Evolutionary conservation across 2,888 invertebrate species (phyloP).

Genomic region (Chesias legatella): DNA sequence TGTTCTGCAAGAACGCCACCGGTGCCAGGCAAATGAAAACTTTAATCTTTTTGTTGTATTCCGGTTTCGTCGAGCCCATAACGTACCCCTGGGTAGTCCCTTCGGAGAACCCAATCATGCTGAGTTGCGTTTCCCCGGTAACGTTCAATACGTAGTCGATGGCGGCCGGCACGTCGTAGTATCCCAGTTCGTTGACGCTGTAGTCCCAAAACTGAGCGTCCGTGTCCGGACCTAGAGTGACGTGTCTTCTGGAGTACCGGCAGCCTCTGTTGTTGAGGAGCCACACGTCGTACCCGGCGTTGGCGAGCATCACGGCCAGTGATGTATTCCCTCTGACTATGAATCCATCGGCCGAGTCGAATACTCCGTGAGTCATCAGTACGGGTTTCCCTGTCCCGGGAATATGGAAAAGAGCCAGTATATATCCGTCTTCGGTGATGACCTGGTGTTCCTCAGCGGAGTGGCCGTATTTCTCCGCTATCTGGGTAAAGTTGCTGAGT

Average conservation of each 20-base stretch:
- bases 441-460: slow-evolving; percentile 28
- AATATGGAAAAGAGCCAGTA: slow-evolving; percentile 35
- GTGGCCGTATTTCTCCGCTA: slow-evolving; percentile 30
- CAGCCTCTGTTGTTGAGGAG: slow-evolving; percentile 50
- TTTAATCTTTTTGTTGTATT: slow-evolving; percentile 79
- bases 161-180: slow-evolving; percentile 83
- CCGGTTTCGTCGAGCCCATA: slow-evolving; percentile 67
- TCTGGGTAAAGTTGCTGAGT: slow-evolving; percentile 22
- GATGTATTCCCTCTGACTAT: slow-evolving; percentile 37
- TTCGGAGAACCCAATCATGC: slow-evolving; percentile 84
- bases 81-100: slow-evolving; percentile 81
- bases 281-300: slow-evolving; percentile 40
- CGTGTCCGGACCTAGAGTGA: slow-evolving; percentile 37
- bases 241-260: slow-evolving; percentile 78
- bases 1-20: slow-evolving; percentile 22
- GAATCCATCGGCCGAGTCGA: slow-evolving; percentile 38
- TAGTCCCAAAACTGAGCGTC: slow-evolving; percentile 73
- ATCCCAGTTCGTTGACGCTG: slow-evolving; percentile 82
- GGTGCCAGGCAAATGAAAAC: slow-evolving; percentile 31
- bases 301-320: slow-evolving; percentile 31
- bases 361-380: slow-evolving; percentile 36
- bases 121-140: slow-evolving; percentile 74
- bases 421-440: slow-evolving; percentile 42
- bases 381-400: slow-evolving; percentile 32
- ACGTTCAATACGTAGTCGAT: slow-evolving; percentile 43